Evolutionary conservation across 2,797 vertebrate genomes (phyloP).

Genomic region (Falco cherrug): DNA sequence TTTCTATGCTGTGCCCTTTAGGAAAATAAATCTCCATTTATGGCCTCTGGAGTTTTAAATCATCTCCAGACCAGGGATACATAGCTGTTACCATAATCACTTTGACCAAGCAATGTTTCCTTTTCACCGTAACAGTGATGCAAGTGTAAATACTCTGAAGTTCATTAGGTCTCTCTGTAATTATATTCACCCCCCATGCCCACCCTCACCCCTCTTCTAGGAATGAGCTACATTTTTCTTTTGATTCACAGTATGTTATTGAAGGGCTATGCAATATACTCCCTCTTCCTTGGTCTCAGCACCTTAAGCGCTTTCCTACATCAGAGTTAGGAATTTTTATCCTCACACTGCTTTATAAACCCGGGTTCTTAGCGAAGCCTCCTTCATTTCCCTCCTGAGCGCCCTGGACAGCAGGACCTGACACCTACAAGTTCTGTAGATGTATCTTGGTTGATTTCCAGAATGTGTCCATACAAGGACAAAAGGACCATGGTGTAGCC

Average conservation of each 20-base stretch:
- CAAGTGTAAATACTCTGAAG: neutral
- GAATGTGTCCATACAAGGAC: neutral
- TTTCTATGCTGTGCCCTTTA: neutral
- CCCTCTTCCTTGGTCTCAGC: neutral
- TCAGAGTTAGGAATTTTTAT: neutral
- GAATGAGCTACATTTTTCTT: neutral
- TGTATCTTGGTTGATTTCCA: neutral
- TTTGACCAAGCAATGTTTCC: neutral
- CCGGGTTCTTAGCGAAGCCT: neutral
- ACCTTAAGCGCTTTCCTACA: neutral
- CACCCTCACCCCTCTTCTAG: neutral
- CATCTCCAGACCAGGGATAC: neutral
- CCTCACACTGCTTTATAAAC: neutral
- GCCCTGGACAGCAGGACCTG: neutral
- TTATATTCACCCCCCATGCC: neutral
- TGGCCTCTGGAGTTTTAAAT: neutral
- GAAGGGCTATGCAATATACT: neutral
- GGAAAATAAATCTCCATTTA: neutral
- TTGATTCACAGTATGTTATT: neutral
- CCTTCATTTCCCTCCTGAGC: neutral
- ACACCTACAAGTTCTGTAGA: neutral
- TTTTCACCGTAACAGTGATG: neutral
- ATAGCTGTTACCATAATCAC: neutral
- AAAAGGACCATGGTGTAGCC: neutral
- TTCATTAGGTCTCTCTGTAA: neutral